Conservation (phyloP, 2,113 vertebrate genomes). For the Oncorhynchus masou region DNA sequence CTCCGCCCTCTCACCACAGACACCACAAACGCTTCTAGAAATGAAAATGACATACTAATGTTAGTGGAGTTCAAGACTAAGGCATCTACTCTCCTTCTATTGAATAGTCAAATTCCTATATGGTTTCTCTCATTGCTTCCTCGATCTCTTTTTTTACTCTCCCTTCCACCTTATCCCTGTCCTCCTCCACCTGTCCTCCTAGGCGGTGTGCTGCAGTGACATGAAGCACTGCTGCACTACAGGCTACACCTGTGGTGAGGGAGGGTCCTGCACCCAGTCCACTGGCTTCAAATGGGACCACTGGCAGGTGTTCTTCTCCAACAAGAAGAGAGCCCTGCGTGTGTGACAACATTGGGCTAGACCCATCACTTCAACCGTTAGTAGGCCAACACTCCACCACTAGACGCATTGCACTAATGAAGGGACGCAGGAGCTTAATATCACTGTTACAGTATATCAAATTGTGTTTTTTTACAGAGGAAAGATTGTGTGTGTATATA, state of each 20-base stretch:
- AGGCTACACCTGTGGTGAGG: slow-evolving; percentile 28
- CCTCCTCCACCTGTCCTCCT: slow-evolving; percentile 5
- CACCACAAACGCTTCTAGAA: slow-evolving; percentile 1
- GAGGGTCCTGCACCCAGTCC: slow-evolving; percentile 34
- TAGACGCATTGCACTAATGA: not conserved
- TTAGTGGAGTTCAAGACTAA: not conserved
- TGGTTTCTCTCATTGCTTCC: not conserved
- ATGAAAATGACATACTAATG: not conserved
- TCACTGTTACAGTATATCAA: not conserved
- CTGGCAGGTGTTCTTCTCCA: slow-evolving; percentile 43
- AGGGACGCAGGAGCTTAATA: not conserved
- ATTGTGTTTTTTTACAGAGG: not conserved
- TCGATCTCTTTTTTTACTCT: not conserved
- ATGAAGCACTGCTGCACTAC: slow-evolving; percentile 67
- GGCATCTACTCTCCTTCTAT: not conserved
- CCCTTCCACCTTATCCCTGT: not conserved
- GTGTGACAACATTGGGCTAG: not conserved
- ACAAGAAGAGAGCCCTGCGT: slow-evolving; percentile 41
- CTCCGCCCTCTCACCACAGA: not conserved
- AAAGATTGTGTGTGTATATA: not conserved
- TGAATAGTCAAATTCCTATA: not conserved
- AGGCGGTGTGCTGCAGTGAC: slow-evolving; percentile 71
- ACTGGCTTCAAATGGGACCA: slow-evolving; percentile 35
- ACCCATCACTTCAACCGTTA: not conserved
- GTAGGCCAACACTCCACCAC: not conserved